Evolutionary conservation across 1,140 invertebrate genomes (phyloP).

Genomic region (Drosophila simulans): DNA sequence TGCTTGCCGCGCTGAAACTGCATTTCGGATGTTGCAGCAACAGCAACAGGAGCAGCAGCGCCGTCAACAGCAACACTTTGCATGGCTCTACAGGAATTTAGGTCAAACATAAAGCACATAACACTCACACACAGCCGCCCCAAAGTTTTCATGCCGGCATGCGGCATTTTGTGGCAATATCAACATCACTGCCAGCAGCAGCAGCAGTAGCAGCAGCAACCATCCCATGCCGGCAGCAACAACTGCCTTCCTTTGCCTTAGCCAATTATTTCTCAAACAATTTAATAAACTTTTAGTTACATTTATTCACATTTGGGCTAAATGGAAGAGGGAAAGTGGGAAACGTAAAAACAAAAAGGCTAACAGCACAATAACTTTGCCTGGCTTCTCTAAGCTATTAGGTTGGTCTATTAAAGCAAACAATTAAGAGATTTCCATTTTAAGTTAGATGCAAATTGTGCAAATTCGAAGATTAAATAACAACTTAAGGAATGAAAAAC

Average conservation of each 20-base stretch:
- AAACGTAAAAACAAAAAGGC: neutral
- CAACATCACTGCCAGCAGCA: constrained; percentile 30
- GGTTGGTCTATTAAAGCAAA: neutral
- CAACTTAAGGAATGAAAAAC: no score
- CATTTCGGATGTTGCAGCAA: constrained; percentile 62
- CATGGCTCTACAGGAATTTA: constrained; percentile 55
- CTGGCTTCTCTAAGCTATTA: neutral
- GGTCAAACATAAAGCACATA: constrained; percentile 61
- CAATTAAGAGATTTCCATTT: no score
- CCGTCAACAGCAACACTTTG: constrained; percentile 53
- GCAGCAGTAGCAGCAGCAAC: constrained; percentile 8
- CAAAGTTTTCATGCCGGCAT: constrained; percentile 56
- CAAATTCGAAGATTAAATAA: neutral
- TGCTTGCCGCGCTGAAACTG: constrained; percentile 55
- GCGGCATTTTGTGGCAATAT: constrained; percentile 63
- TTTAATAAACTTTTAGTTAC: constrained; percentile 34
- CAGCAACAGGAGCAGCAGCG: constrained; percentile 21
- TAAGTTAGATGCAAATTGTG: no score
- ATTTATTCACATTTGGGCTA: constrained; percentile 9
- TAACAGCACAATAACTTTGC: neutral
- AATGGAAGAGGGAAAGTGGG: neutral
- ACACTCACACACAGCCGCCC: constrained; percentile 28
- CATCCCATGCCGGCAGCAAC: constrained; percentile 25
- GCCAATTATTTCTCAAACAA: constrained; percentile 41
- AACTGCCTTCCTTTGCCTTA: constrained; percentile 31